Conservation (phyloP, 1,140 invertebrate species). For the Drosophila cardini region DNA sequence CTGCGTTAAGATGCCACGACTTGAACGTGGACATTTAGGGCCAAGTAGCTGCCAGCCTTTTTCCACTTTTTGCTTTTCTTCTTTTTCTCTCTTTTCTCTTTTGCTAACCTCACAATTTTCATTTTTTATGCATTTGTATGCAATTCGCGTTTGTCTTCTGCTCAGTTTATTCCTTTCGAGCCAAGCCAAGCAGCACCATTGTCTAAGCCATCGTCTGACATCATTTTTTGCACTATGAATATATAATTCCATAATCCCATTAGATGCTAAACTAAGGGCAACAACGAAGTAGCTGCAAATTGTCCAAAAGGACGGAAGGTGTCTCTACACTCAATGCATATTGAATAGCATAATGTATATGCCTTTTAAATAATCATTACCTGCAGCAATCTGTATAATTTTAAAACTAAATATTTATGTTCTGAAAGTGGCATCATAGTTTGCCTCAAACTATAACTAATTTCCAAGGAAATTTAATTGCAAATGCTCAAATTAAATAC, state of each 20-base stretch:
- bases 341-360: conserved; percentile 20
- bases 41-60: conserved; percentile 1
- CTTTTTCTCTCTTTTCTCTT: neutral
- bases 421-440: neutral
- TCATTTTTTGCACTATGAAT: conserved; percentile 71
- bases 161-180: conserved; percentile 55
- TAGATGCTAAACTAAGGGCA: conserved; percentile 51
- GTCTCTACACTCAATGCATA: conserved; percentile 31
- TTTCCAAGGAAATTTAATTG: too few relatives aligned
- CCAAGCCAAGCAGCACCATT: conserved; percentile 5
- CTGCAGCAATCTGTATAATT: neutral
- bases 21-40: conserved; percentile 42
- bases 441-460: too few relatives aligned
- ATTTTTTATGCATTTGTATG: conserved; percentile 64
- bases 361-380: conserved; percentile 1
- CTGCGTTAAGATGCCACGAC: conserved; percentile 53
- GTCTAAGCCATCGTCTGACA: conserved; percentile 52
- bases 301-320: conserved; percentile 6
- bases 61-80: neutral
- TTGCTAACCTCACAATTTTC: too few relatives aligned
- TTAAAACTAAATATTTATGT: conserved; percentile 18
- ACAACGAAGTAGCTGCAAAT: conserved; percentile 51
- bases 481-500: too few relatives aligned
- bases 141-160: conserved; percentile 68
- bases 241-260: conserved; percentile 73